These are phyloP conservation scores for Caenorhabditis plicata DNA, from an alignment of 2,888 invertebrate genomes.

Conservation along the genomic window DNA sequence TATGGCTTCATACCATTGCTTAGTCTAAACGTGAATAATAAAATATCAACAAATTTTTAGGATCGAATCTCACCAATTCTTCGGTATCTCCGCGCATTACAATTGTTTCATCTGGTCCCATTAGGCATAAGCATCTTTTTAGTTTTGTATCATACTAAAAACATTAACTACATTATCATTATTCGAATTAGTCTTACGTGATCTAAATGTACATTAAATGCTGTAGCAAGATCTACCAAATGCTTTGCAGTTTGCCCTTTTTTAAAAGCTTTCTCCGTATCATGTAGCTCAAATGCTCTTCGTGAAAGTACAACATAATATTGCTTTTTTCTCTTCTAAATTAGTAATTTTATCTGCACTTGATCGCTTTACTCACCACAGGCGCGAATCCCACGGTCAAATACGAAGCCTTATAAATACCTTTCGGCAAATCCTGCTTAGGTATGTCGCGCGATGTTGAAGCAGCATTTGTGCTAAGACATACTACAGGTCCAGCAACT, in stretches of 20 bases:
- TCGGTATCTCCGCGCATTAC: slow-evolving; percentile 35
- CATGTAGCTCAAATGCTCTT: slow-evolving; percentile 53
- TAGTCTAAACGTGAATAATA: slow-evolving; percentile 16
- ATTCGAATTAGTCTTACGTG: slow-evolving; percentile 21
- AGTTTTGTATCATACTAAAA: slow-evolving; percentile 48
- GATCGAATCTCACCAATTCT: background rate
- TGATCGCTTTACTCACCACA: too few species aligned
- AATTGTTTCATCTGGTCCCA: slow-evolving; percentile 53
- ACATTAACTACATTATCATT: background rate
- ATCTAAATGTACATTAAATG: slow-evolving; percentile 50
- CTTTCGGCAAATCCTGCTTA: background rate
- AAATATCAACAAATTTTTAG: background rate
- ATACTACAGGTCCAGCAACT: background rate
- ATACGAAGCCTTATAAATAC: slow-evolving; percentile 15
- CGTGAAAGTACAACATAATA: slow-evolving; percentile 45
- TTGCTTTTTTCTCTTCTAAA: slow-evolving; percentile 50
- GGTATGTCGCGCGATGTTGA: background rate
- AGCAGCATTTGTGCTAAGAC: background rate
- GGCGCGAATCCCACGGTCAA: slow-evolving; percentile 21
- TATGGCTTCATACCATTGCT: slow-evolving; percentile 42
- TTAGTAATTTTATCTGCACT: too few species aligned
- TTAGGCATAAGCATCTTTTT: slow-evolving; percentile 46
- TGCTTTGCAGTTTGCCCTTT: slow-evolving; percentile 41
- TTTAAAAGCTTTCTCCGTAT: slow-evolving; percentile 47
- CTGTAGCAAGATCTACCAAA: slow-evolving; percentile 48